phyloP scores from a whole-genome alignment of 2,797 vertebrate genomes.

The Cottoperca gobio region DNA sequence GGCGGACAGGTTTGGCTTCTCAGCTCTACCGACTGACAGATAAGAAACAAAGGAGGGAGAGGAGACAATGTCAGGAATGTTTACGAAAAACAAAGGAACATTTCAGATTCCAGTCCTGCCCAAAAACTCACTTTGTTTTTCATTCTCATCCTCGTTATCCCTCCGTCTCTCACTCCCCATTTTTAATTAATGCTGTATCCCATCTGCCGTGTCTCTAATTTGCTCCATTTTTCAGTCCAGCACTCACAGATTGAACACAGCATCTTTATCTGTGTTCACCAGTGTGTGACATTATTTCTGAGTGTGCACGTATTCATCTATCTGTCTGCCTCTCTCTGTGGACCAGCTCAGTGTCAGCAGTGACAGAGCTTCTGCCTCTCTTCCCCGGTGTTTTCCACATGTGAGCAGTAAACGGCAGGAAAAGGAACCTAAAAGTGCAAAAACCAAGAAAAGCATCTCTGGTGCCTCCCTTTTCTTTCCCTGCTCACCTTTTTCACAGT shows the following conservation, averaged over 20 bases:
- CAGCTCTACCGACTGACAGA: slow-evolving; percentile 31
- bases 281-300: slow-evolving; percentile 51
- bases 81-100: slow-evolving; percentile 8
- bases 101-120: slow-evolving; percentile 25
- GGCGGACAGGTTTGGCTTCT: slow-evolving; percentile 65
- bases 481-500: slow-evolving; percentile 38
- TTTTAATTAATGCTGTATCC: slow-evolving; percentile 49
- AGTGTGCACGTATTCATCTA: slow-evolving; percentile 18
- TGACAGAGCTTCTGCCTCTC: slow-evolving; percentile 11
- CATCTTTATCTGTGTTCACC: slow-evolving; percentile 62
- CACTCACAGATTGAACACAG: slow-evolving; percentile 44
- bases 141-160: slow-evolving; percentile 5
- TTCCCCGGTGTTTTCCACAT: not conserved
- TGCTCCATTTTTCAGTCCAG: slow-evolving; percentile 30
- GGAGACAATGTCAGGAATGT: slow-evolving; percentile 51
- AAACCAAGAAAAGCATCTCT: slow-evolving; percentile 17
- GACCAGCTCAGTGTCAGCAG: slow-evolving; percentile 6
- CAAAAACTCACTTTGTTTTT: slow-evolving; percentile 1
- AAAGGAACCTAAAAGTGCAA: not conserved
- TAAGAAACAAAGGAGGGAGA: slow-evolving; percentile 26
- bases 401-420: slow-evolving; percentile 34
- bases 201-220: slow-evolving; percentile 32
- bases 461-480: not conserved
- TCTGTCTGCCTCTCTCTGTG: slow-evolving; percentile 12
- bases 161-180: not conserved